Evolutionary conservation across 2,797 vertebrate species (phyloP).

Genomic region (Ctenopoma multispine): DNA sequence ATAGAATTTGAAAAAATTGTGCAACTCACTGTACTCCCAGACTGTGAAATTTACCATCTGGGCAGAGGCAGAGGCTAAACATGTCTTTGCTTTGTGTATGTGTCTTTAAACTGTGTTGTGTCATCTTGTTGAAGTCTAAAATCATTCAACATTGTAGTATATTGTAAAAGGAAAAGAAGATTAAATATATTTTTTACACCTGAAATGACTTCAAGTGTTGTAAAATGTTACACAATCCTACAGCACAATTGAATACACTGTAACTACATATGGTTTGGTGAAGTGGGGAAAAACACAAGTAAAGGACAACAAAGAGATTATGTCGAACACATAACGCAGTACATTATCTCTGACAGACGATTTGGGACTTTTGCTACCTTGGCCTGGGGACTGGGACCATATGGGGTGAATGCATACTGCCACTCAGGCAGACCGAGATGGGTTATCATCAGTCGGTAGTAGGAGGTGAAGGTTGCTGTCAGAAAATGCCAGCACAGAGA

Average conservation of each 20-base stretch:
- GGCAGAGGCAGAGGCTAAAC: not conserved
- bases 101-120: not conserved
- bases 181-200: slow-evolving; percentile 35
- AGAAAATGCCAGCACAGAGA: slow-evolving; percentile 96
- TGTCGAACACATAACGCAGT: not conserved
- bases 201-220: slow-evolving; percentile 15
- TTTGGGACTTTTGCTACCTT: slow-evolving; percentile 83
- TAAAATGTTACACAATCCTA: not conserved
- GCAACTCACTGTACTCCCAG: not conserved
- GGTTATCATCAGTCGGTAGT: slow-evolving; percentile 95
- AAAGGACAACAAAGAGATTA: not conserved
- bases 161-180: slow-evolving; percentile 11
- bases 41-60: not conserved
- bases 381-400: slow-evolving; percentile 93
- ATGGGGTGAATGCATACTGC: slow-evolving; percentile 94
- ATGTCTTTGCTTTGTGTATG: not conserved
- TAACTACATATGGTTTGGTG: not conserved
- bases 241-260: not conserved
- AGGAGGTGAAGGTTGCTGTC: slow-evolving; percentile 92
- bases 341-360: not conserved
- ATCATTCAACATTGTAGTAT: slow-evolving; percentile 20
- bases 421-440: slow-evolving; percentile 96
- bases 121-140: slow-evolving; percentile 9
- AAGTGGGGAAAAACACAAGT: not conserved
- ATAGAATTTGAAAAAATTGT: not conserved